A percentile compares a stretch with the other conserved stretches of the same genome.
These are phyloP conservation scores for Vireo griseus DNA, from an alignment of 2,797 vertebrate species.

Conservation along the genomic window DNA sequence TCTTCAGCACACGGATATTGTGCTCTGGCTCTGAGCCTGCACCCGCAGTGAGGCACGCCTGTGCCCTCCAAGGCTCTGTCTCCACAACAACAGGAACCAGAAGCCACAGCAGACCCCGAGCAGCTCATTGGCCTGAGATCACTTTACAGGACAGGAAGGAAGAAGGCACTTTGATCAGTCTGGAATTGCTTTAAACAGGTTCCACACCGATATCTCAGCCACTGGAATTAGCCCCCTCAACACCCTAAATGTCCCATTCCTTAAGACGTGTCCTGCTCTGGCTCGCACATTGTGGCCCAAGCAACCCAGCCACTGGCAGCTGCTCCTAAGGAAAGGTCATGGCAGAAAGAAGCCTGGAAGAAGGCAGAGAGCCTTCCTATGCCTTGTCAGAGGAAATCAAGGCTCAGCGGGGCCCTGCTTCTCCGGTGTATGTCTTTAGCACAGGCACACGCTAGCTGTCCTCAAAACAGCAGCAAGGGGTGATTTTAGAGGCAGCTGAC, in stretches of 20 bases:
- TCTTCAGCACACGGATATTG: background rate
- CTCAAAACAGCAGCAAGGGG: background rate
- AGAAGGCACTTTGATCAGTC: constrained; percentile 60
- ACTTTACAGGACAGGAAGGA: constrained; percentile 75
- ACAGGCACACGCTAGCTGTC: background rate
- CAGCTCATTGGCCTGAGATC: constrained; percentile 46
- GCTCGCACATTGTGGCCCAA: background rate
- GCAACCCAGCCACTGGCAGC: rapidly evolving
- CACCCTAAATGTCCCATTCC: constrained; percentile 31
- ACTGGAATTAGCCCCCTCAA: constrained; percentile 58
- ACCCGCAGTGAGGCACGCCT: background rate
- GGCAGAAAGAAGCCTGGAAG: background rate
- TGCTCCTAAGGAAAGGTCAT: background rate
- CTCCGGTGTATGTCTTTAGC: rapidly evolving
- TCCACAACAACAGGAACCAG: constrained; percentile 69
- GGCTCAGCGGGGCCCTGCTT: background rate
- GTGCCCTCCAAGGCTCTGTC: constrained; percentile 6
- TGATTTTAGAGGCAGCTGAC: background rate
- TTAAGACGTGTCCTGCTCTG: constrained; percentile 40
- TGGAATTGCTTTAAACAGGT: constrained; percentile 45
- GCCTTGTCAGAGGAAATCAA: background rate
- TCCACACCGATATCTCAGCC: background rate
- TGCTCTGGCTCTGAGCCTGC: background rate
- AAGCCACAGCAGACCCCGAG: background rate
- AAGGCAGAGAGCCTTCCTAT: background rate